phyloP scores from a whole-genome alignment of 2,113 vertebrate species.

The Eurypyga helias region DNA sequence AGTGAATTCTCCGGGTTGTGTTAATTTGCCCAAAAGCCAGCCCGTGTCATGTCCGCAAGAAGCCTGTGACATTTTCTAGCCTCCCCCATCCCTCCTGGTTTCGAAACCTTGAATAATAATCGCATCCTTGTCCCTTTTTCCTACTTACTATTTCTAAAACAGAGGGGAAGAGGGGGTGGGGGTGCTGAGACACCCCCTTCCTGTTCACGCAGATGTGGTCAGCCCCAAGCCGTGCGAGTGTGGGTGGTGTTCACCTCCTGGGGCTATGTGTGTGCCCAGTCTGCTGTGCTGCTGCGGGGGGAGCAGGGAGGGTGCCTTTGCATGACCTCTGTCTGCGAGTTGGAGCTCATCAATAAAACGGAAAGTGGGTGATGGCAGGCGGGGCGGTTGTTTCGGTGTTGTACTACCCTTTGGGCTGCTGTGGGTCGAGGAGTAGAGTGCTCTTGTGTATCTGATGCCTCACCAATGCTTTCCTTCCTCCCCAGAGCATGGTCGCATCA shows the following conservation, averaged over 20 bases:
- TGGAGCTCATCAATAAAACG: not conserved
- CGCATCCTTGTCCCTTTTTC: not conserved
- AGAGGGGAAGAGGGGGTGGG: not conserved
- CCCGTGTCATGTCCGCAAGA: constrained; percentile 8
- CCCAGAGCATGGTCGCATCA: not conserved
- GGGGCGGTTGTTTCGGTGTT: rapidly evolving
- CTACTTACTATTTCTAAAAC: not conserved
- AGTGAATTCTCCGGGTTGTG: not conserved
- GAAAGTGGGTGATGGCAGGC: not conserved
- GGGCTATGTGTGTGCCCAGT: not conserved
- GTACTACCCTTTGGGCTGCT: not conserved
- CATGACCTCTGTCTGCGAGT: not conserved
- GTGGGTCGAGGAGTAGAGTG: not conserved
- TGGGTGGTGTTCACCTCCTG: not conserved
- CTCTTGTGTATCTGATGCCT: not conserved
- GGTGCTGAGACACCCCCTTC: not conserved
- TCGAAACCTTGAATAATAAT: not conserved
- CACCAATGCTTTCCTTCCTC: rapidly evolving
- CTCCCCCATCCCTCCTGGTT: not conserved
- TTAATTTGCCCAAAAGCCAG: constrained; percentile 62
- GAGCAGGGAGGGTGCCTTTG: rapidly evolving
- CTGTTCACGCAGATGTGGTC: rapidly evolving
- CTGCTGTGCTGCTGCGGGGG: not conserved
- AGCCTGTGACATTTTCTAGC: constrained; percentile 35
- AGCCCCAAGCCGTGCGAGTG: not conserved